phyloP scores from a whole-genome alignment of 2,113 vertebrate genomes.

The Dolichotis patagonum region DNA sequence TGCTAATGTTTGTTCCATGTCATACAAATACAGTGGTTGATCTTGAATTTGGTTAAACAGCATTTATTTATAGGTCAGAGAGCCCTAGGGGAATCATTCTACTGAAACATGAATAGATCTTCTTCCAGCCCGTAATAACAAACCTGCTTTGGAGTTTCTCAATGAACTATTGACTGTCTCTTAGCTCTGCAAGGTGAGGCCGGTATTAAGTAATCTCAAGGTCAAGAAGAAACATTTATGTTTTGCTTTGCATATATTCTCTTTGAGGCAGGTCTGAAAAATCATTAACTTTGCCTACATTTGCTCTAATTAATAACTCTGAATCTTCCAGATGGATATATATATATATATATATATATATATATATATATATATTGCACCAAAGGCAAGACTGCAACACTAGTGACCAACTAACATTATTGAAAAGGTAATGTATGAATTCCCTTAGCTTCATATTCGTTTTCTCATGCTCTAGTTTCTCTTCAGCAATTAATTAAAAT shows the following conservation, averaged over 20 bases:
- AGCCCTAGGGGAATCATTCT: neutral
- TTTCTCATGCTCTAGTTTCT: constrained; percentile 20
- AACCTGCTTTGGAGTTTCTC: neutral
- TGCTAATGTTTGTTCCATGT: constrained; percentile 20
- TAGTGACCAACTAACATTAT: neutral
- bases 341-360: neutral
- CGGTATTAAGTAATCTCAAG: neutral
- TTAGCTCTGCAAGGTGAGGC: neutral
- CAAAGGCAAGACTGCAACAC: neutral
- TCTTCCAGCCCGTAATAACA: neutral
- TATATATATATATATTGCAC: neutral
- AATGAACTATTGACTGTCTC: neutral
- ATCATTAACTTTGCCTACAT: neutral
- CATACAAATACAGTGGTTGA: neutral
- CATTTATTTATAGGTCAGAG: constrained; percentile 11
- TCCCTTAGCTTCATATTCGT: constrained; percentile 33
- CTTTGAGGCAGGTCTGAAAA: neutral
- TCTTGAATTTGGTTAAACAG: constrained; percentile 19
- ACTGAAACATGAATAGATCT: neutral
- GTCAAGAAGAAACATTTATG: constrained; percentile 18
- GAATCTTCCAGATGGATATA: constrained; percentile 1
- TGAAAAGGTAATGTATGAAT: constrained; percentile 3
- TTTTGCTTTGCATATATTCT: constrained; percentile 33
- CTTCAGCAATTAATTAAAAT: constrained; percentile 17
- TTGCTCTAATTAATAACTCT: constrained; percentile 32